Percentiles rank a stretch among this genome's conserved stretches.
phyloP scores from a whole-genome alignment of 2,888 invertebrate species.

The Neoaliturus tenellus region DNA sequence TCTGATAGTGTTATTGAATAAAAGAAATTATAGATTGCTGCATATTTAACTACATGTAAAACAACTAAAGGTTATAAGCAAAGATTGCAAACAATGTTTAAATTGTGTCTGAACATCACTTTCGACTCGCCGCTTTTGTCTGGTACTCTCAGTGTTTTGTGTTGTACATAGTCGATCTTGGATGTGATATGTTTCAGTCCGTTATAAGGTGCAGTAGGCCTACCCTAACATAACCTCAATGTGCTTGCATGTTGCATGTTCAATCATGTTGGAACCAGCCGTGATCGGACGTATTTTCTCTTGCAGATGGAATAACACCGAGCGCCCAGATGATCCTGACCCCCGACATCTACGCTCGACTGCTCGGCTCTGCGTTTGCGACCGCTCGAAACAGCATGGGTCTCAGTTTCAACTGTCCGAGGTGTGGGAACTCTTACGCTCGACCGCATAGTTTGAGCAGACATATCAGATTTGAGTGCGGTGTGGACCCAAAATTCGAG shows the following conservation, averaged over 20 bases:
- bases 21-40: too few species aligned
- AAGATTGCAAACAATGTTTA: too few species aligned
- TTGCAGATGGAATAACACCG: slow-evolving; percentile 18
- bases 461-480: slow-evolving; percentile 78
- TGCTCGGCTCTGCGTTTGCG: slow-evolving; percentile 42
- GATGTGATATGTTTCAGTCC: not conserved
- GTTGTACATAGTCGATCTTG: not conserved
- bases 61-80: too few species aligned
- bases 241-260: slow-evolving; percentile 47
- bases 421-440: slow-evolving; percentile 77
- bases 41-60: too few species aligned
- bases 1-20: too few species aligned
- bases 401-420: slow-evolving; percentile 71
- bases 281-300: not conserved
- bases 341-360: slow-evolving; percentile 56
- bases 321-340: slow-evolving; percentile 56
- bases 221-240: slow-evolving; percentile 43
- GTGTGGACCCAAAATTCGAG: slow-evolving; percentile 78
- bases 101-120: too few species aligned
- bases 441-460: slow-evolving; percentile 76
- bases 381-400: slow-evolving; percentile 29
- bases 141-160: not conserved
- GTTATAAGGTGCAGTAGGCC: slow-evolving; percentile 11
- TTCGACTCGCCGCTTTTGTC: not conserved
- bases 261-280: not conserved